Evolutionary conservation across 2,113 vertebrate species (phyloP).

Genomic region (Himantopus leucocephalus): DNA sequence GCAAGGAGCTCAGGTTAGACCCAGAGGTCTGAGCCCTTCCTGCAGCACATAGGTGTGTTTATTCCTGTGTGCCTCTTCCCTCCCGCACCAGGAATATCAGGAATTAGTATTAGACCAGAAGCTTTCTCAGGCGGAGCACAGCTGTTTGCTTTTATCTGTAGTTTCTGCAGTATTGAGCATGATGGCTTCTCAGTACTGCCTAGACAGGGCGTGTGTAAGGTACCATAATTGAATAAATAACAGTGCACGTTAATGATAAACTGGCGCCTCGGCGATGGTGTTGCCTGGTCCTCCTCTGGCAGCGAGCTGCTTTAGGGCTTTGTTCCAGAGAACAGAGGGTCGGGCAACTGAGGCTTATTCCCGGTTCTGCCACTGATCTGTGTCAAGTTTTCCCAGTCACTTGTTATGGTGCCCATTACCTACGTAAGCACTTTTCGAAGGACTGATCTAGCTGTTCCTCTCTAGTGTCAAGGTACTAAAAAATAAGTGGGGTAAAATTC

Average conservation of each 20-base stretch:
- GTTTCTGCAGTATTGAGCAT: background rate
- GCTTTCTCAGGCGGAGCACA: background rate
- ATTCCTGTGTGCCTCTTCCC: background rate
- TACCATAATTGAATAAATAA: background rate
- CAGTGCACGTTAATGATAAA: background rate
- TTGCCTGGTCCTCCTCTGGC: background rate
- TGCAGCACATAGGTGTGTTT: background rate
- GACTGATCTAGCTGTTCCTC: background rate
- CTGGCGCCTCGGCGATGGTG: background rate
- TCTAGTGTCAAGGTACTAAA: background rate
- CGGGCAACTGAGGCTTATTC: background rate
- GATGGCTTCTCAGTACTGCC: background rate
- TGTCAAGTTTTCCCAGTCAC: background rate
- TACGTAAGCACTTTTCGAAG: rapidly evolving
- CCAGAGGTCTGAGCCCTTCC: background rate
- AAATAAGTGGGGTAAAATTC: background rate
- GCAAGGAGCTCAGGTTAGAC: background rate
- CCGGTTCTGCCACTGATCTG: background rate
- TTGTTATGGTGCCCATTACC: rapidly evolving
- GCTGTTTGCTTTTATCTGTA: background rate
- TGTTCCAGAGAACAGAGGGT: background rate
- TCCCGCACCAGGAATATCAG: background rate
- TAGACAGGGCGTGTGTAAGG: background rate
- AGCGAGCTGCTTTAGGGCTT: background rate
- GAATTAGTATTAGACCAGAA: background rate